phyloP scores from a whole-genome alignment of 2,888 invertebrate species.

The Choristoneura rosaceana region DNA sequence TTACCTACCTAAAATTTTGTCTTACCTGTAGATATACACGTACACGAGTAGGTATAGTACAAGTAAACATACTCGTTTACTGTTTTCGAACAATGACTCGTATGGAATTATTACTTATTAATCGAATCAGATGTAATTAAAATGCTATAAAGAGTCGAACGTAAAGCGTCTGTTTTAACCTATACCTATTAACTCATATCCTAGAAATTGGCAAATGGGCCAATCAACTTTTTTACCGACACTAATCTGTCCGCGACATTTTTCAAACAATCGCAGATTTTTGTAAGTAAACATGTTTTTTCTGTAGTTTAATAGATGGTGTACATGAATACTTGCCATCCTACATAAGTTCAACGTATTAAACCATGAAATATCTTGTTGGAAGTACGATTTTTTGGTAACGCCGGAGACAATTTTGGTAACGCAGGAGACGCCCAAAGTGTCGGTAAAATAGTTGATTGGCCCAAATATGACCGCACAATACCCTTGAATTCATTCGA shows the following conservation, averaged over 20 bases:
- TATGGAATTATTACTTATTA: not conserved
- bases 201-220: not conserved
- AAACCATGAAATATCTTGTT: too few relatives aligned
- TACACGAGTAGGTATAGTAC: not conserved
- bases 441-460: too few relatives aligned
- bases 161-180: not conserved
- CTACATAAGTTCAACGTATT: too few relatives aligned
- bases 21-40: not conserved
- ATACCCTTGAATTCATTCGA: not conserved
- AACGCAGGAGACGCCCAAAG: too few relatives aligned
- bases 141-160: conserved; percentile 1
- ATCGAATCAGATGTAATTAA: not conserved
- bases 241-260: too few relatives aligned
- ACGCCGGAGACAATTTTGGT: too few relatives aligned
- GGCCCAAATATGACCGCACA: not conserved
- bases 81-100: not conserved
- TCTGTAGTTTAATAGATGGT: too few relatives aligned
- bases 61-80: not conserved
- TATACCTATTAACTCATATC: not conserved
- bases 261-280: too few relatives aligned
- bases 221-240: too few relatives aligned
- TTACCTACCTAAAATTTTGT: not conserved
- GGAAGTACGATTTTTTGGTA: too few relatives aligned
- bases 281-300: too few relatives aligned
- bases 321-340: too few relatives aligned